Conservation (phyloP, 2,888 invertebrate genomes). For the Monoplex corrugatus region DNA sequence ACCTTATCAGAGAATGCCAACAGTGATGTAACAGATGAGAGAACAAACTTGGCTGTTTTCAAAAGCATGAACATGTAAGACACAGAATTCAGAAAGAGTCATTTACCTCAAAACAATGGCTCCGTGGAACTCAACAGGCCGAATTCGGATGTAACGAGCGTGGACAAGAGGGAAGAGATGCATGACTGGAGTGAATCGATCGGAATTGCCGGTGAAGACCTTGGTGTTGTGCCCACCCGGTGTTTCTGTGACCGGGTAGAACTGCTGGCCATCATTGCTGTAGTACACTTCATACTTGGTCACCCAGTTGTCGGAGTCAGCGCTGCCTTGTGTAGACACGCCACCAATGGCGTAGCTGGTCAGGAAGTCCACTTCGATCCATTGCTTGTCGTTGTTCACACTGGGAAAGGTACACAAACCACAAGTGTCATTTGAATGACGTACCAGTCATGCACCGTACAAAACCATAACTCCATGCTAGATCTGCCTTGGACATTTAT, state of each 20-base stretch:
- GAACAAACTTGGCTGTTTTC: no score
- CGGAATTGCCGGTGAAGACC: constrained; percentile 83
- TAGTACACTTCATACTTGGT: constrained; percentile 65
- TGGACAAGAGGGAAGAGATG: constrained; percentile 54
- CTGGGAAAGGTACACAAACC: constrained; percentile 58
- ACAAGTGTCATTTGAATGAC: no score
- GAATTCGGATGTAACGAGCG: constrained; percentile 68
- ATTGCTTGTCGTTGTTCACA: constrained; percentile 60
- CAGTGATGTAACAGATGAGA: no score
- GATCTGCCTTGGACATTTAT: background rate
- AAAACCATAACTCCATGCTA: no score
- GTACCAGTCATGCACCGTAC: no score
- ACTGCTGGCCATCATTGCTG: constrained; percentile 66
- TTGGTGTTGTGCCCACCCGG: constrained; percentile 52
- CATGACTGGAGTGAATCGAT: constrained; percentile 60
- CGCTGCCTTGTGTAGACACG: constrained; percentile 69
- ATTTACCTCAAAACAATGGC: constrained; percentile 63
- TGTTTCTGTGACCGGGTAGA: constrained; percentile 66
- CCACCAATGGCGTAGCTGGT: constrained; percentile 64
- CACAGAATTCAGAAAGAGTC: no score
- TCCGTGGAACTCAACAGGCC: constrained; percentile 69
- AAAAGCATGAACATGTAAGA: no score
- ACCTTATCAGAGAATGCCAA: no score
- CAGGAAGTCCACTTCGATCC: constrained; percentile 71
- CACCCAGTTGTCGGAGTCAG: constrained; percentile 65